Evolutionary conservation across 1,140 invertebrate species (phyloP).

Genomic region (Platorchestia sp.): DNA sequence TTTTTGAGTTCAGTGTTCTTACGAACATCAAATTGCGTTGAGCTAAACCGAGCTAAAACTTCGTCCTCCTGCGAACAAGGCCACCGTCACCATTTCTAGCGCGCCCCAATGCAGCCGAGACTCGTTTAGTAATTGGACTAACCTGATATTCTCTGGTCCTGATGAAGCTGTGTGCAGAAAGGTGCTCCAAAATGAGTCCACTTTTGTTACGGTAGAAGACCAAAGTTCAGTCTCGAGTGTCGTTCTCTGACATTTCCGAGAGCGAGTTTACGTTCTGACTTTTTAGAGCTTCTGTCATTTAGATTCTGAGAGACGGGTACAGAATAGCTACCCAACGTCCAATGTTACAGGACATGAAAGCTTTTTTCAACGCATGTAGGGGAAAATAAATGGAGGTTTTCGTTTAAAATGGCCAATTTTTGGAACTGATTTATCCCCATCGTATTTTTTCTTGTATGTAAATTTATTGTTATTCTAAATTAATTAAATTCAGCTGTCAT

Average conservation of each 20-base stretch:
- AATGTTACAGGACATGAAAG: neutral
- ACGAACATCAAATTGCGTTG: neutral
- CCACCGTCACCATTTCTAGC: neutral
- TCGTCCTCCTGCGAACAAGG: neutral
- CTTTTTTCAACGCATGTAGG: neutral
- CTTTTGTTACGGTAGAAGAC: neutral
- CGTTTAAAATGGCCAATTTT: neutral
- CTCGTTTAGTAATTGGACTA: neutral
- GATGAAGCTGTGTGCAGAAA: neutral
- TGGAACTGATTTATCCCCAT: neutral
- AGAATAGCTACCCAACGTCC: neutral
- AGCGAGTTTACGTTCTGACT: neutral
- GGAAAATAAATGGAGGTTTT: neutral
- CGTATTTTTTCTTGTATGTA: neutral
- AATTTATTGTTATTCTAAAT: neutral
- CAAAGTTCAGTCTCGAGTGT: neutral
- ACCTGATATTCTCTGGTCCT: neutral
- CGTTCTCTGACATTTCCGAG: neutral
- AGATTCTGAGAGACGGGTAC: neutral
- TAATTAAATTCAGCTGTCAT: neutral
- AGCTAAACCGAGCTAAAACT: neutral
- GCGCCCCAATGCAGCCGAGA: neutral
- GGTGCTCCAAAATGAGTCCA: neutral
- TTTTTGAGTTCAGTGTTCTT: neutral
- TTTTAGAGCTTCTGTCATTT: neutral